Conservation (phyloP, 2,797 vertebrate species). For the Neosilurus mollespiculum region DNA sequence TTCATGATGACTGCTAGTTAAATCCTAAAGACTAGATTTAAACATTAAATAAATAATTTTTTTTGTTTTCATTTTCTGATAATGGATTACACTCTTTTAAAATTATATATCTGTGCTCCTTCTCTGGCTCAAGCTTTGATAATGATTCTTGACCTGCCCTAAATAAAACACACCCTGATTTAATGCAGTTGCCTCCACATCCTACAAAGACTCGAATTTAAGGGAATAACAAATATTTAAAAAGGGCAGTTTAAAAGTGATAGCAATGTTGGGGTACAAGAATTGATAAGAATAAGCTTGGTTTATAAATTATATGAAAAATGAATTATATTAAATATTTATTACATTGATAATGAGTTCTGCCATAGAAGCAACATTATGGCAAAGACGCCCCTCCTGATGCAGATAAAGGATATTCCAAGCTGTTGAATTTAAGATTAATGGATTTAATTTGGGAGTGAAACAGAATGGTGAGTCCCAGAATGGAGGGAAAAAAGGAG, state of each 20-base stretch:
- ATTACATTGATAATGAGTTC: background rate
- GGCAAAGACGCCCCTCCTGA: conserved; percentile 5
- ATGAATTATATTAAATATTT: conserved; percentile 12
- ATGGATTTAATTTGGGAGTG: conserved; percentile 32
- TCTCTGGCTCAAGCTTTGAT: background rate
- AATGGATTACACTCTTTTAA: background rate
- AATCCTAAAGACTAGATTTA: no score
- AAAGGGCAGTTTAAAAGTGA: background rate
- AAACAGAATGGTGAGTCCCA: conserved; percentile 1
- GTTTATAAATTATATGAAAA: background rate
- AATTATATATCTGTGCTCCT: background rate
- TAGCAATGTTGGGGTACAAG: background rate
- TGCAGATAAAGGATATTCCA: background rate
- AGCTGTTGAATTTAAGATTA: background rate
- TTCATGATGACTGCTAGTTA: no score
- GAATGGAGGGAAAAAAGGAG: conserved; percentile 13
- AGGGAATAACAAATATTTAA: background rate
- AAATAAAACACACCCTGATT: background rate
- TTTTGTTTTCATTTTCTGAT: background rate
- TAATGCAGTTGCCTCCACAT: no score
- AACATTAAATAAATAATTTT: no score
- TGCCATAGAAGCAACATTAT: conserved; percentile 29
- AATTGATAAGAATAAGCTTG: background rate
- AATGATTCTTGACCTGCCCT: background rate
- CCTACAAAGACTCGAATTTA: background rate